phyloP scores from a whole-genome alignment of 2,797 vertebrate species.

The Ara ararauna region DNA sequence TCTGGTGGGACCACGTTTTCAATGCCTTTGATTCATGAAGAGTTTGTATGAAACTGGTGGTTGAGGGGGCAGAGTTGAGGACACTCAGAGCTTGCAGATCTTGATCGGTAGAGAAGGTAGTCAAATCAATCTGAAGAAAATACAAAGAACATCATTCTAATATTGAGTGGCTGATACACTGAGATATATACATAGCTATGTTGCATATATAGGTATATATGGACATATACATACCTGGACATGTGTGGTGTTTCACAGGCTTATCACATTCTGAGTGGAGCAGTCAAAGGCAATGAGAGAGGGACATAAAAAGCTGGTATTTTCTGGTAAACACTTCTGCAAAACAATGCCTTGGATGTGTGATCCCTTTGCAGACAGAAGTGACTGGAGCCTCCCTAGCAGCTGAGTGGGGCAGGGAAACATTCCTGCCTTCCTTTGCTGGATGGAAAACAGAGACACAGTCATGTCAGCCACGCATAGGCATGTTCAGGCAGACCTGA shows the following conservation, averaged over 20 bases:
- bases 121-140: background rate
- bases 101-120: background rate
- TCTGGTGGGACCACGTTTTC: background rate
- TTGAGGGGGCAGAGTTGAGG: rapidly evolving
- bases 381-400: background rate
- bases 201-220: rapidly evolving
- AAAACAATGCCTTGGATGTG: background rate
- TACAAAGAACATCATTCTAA: background rate
- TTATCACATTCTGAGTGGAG: background rate
- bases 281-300: background rate
- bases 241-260: background rate
- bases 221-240: background rate
- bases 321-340: background rate
- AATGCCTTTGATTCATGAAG: background rate
- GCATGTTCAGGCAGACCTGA: background rate
- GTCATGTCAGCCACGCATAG: background rate
- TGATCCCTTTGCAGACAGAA: background rate
- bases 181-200: rapidly evolving
- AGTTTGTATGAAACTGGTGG: background rate
- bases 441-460: background rate
- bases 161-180: background rate
- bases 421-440: background rate
- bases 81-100: background rate
- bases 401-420: background rate
- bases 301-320: background rate